Base-by-base conservation (phyloP, 2,888 invertebrate genomes). In the Ametastegia equiseti region DNA sequence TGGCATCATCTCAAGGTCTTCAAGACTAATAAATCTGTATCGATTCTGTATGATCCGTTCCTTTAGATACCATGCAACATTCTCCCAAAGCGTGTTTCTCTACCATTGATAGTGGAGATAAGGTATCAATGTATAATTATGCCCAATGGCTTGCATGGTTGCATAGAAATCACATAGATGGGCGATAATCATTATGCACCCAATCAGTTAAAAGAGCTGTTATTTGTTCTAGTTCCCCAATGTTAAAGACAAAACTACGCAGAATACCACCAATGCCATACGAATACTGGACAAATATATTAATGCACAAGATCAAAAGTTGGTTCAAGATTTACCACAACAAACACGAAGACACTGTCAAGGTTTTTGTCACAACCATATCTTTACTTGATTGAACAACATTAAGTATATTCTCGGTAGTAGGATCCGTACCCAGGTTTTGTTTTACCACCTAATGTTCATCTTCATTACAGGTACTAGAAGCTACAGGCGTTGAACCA, bases 191-290 rank as follows among this genome's bases (percentile, higher is more conserved):
- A n/a, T 47, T 67, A 15, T 81, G 1, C 65, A 81, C 6, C 5
- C 33, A 45, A 63, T 47, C n/a, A 50, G n/a, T 80, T 47, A 19
- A 2, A 13, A 27, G 54, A 75, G 36, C 50, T 81, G 67, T 87
- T 19, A 80, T 23, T 19, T 65, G 13, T 84, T 89, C 19, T 81
- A 92, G 92, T 80, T 88, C 91, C 1, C 90, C 92, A 23, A 85
- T 87, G 47, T 86, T 88, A 67, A 90, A 92, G 86, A 82, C 88
- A 15, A 92, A 91, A 83, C 84, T 93, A 80, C 92, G 92, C 71
- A 91, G 90, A 85, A 90, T 92, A 83, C 93, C 93, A 39, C 88
- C 93, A 42, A 94, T 94, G 94, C 93, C 94, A 3, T 94, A 94
- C 86, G 90, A 91, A 83, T 92, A 94, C 78, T 94, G 94, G 94